Base-by-base conservation (phyloP, 1,140 invertebrate genomes). In the Triops cancriformis region DNA sequence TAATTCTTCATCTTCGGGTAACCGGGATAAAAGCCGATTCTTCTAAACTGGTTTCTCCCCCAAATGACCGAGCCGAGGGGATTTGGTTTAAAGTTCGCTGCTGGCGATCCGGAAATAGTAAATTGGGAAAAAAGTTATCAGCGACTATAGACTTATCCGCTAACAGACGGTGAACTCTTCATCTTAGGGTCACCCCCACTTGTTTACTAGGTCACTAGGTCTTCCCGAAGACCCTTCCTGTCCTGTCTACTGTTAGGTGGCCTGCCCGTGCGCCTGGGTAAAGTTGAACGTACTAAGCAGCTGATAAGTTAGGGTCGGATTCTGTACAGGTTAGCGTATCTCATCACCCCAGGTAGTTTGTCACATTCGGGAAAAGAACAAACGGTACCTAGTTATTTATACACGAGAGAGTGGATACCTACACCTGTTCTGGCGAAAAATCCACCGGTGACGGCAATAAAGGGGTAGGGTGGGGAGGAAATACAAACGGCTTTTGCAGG, bases 201-300 rank as follows among this genome's bases (percentile, higher is more conserved):
- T 64, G 51, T 64, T 64, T 64, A 64, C 51, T 64, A 64, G 51
- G 51, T 64, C 51, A 64, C 51, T 64, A 64, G 51, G 51, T 64
- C 51, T 23, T 64, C 51, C 51, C 23, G 51, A 23, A 64, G 18
- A n/a, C 51, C n/a, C 51, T 64, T 64, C 51, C 51, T 64, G 51
- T 64, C 51, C 14, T 18, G n/a, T 64, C 51, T 64, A 64, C 51
- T 64, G 51, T 64, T 64, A 64, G 51, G 23, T 64, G 51, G 3
- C 14, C 51, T 64, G 51, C 51, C 14, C 2, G 31, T 7, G 31
- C 31, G 31, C 31, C 7, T 37, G 31, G 31, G 2, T 37, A 37
- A 37, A 37, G 31, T 37, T 37, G 31, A 37, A 37, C 7, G 31
- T 37, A 37, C 31, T 37, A 37, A 37, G 31, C 31, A 37, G 31